Conservation (phyloP, 1,140 invertebrate genomes). For the Streblospio benedicti region DNA sequence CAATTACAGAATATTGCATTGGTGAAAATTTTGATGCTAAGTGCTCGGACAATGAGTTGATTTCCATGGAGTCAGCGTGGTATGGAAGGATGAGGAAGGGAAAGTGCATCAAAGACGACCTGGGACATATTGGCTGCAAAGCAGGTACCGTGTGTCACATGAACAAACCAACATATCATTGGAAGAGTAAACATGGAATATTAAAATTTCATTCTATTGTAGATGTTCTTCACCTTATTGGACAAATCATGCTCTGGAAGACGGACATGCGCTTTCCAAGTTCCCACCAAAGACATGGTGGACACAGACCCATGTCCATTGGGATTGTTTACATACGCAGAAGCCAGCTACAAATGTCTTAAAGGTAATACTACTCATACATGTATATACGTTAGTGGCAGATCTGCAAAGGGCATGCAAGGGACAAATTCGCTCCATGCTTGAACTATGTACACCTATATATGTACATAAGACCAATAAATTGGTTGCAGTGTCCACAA, state of each 20-base stretch:
- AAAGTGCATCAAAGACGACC: not conserved
- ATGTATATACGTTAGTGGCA: too few relatives aligned
- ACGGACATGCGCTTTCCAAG: not conserved
- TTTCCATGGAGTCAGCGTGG: not conserved
- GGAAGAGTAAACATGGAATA: too few relatives aligned
- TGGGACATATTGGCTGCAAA: too few relatives aligned
- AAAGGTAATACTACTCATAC: not conserved
- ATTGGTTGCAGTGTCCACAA: too few relatives aligned
- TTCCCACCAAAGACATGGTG: not conserved
- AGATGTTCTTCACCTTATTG: not conserved
- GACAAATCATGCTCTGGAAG: conserved; percentile 5
- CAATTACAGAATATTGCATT: conserved; percentile 20
- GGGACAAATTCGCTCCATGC: too few relatives aligned
- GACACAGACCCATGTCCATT: not conserved
- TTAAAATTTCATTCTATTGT: too few relatives aligned
- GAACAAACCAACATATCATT: too few relatives aligned
- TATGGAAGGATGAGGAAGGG: conserved; percentile 1
- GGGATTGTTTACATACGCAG: not conserved
- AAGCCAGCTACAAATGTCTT: not conserved
- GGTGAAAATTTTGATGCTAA: not conserved
- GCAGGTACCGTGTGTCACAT: too few relatives aligned
- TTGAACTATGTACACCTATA: too few relatives aligned
- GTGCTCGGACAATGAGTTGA: not conserved
- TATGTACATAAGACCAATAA: too few relatives aligned
- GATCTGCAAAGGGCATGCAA: too few relatives aligned